These are phyloP conservation scores for Helicolenus hilgendorfi DNA, from an alignment of 2,797 vertebrate species.

Conservation along the genomic window DNA sequence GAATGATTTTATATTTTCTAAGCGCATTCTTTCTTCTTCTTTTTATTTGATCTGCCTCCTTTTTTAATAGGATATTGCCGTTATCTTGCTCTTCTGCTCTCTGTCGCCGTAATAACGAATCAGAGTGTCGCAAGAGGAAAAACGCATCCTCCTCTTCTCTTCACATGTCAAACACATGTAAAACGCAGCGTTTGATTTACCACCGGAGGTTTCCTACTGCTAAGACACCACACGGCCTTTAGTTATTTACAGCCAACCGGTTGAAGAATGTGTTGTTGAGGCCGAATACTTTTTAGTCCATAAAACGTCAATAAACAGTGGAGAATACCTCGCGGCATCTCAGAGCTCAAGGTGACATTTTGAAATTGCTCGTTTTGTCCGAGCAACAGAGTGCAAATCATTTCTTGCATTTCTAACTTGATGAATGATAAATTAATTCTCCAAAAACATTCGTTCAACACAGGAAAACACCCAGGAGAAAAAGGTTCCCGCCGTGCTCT, in stretches of 20 bases:
- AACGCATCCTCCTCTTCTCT: constrained; percentile 22
- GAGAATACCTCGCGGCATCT: not conserved
- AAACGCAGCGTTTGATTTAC: constrained; percentile 15
- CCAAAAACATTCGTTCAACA: not conserved
- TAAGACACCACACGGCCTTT: not conserved
- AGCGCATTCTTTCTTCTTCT: not conserved
- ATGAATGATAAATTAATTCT: not conserved
- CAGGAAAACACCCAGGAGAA: not conserved
- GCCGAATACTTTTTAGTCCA: not conserved
- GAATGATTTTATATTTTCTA: not conserved
- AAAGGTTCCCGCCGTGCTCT: not conserved
- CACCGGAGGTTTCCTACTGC: not conserved
- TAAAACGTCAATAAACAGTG: not conserved
- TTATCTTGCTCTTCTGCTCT: constrained; percentile 54
- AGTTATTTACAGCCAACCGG: not conserved
- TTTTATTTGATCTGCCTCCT: constrained; percentile 24
- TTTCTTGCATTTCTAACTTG: not conserved
- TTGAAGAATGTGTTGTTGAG: not conserved
- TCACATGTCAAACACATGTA: constrained; percentile 28
- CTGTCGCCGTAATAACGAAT: constrained; percentile 61
- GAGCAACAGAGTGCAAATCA: not conserved
- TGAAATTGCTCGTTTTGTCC: not conserved
- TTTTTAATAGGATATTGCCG: constrained; percentile 64
- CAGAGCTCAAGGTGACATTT: not conserved
- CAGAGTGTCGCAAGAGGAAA: constrained; percentile 36